Base-by-base conservation (phyloP, 2,113 vertebrate species). In the Australoheros scitulus region DNA sequence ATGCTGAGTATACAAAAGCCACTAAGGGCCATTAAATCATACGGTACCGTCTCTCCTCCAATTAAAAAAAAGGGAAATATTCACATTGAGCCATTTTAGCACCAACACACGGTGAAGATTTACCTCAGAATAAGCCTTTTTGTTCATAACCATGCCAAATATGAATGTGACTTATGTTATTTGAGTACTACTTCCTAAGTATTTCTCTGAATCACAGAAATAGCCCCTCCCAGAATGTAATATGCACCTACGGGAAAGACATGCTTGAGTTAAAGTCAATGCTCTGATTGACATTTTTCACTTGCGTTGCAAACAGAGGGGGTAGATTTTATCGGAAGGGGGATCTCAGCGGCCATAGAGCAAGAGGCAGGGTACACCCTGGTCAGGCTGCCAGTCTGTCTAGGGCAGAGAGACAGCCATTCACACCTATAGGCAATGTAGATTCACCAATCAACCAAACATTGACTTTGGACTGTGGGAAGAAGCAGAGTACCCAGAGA, bases 211-310 rank as follows among this genome's bases (percentile, higher is more conserved):
- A 72, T 10, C 47, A 52, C 43, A 17, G 68, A 72, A 72, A 72
- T 72, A 72, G 68, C 68, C n/a, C 68, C 68, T 72, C 68, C 47
- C 18, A 72, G 68, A 72, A 55, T 55, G 52, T 72, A 18, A 72
- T 72, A 5, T 34, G 26, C 68, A 55, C 26, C 32, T 55, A 72
- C 47, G 26, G 47, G 17, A 55, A 72, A 32, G 24, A 72, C 50
- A 72, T 34, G 68, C 18, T 32, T 72, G 68, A 50, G 26, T 55
- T 32, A 29, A 70, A 26, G 65, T 10, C 65, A 18, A 29, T 70
- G 64, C 65, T 50, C 26, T 70, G 43, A 50, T 17, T 50, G 65
- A 72, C 68, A 72, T 17, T 32, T 72, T 72, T 72, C 47, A 55
- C 47, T 47, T 70, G 14, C 10, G 26, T 72, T 17, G 17, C 43